Conservation (phyloP, 1,140 invertebrate species). For the Drosophila sproati region DNA sequence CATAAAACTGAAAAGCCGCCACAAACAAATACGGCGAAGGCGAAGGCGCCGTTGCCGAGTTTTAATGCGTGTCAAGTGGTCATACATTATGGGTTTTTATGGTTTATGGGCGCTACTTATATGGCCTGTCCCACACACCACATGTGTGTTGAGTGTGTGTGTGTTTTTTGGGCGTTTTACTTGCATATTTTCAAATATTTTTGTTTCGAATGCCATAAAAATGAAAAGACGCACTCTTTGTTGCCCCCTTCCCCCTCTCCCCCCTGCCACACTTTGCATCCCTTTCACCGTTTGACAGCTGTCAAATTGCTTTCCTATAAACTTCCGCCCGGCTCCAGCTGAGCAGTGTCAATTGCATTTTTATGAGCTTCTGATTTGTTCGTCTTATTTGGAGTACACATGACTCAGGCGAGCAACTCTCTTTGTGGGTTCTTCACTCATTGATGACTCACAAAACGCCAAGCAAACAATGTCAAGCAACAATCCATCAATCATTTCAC, state of each 20-base stretch:
- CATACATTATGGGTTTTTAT: conserved; percentile 73
- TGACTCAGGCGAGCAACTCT: conserved; percentile 49
- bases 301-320: conserved; percentile 45
- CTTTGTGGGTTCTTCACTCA: neutral
- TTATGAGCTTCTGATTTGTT: conserved; percentile 57
- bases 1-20: conserved; percentile 4
- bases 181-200: conserved; percentile 31
- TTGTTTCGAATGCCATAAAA: conserved; percentile 39
- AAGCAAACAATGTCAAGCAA: conserved; percentile 22
- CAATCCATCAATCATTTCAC: conserved; percentile 67
- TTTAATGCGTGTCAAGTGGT: conserved; percentile 81
- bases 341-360: conserved; percentile 65
- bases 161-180: conserved; percentile 13
- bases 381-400: conserved; percentile 14
- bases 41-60: conserved; percentile 18
- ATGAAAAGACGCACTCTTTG: conserved; percentile 3
- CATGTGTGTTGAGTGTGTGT: neutral
- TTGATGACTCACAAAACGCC: conserved; percentile 49
- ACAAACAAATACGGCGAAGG: conserved; percentile 15
- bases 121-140: conserved; percentile 17
- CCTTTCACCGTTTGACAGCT: conserved; percentile 38
- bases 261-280: neutral
- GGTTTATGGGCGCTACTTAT: conserved; percentile 69
- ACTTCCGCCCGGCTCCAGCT: conserved; percentile 37
- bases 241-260: neutral